Evolutionary conservation across 2,888 invertebrate species (phyloP).

Genomic region (Lithosia quadra): DNA sequence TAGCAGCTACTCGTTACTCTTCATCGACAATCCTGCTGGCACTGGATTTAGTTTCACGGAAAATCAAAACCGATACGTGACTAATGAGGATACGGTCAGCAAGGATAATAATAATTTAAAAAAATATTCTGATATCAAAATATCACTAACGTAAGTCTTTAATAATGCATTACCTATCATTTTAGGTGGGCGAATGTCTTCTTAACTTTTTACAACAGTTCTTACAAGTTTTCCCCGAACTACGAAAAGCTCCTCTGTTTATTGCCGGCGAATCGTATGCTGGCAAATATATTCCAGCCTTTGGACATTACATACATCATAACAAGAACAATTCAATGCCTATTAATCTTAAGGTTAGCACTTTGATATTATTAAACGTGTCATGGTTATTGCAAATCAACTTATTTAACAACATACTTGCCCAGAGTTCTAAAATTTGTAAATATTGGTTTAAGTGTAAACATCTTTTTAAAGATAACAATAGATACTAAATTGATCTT

Average conservation of each 20-base stretch:
- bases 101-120: neutral
- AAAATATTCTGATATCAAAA: neutral
- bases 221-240: slow-evolving; percentile 81
- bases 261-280: slow-evolving; percentile 87
- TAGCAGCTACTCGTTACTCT: slow-evolving; percentile 79
- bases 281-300: slow-evolving; percentile 78
- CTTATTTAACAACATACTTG: too few species aligned
- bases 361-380: neutral
- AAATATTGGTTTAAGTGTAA: too few species aligned
- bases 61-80: slow-evolving; percentile 28
- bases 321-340: slow-evolving; percentile 43
- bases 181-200: slow-evolving; percentile 68
- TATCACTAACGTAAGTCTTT: neutral
- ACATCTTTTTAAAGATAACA: too few species aligned
- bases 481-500: too few species aligned
- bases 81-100: slow-evolving; percentile 23
- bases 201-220: slow-evolving; percentile 80
- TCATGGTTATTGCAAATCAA: too few species aligned
- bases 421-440: too few species aligned
- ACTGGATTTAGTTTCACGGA: slow-evolving; percentile 85
- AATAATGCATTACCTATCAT: neutral
- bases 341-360: slow-evolving; percentile 51
- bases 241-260: slow-evolving; percentile 80
- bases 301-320: slow-evolving; percentile 63
- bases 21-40: slow-evolving; percentile 87